A percentile compares a stretch with the other conserved stretches of the same genome.
Evolutionary conservation across 2,888 invertebrate genomes (phyloP).

Genomic region (Ophion slaviceki): DNA sequence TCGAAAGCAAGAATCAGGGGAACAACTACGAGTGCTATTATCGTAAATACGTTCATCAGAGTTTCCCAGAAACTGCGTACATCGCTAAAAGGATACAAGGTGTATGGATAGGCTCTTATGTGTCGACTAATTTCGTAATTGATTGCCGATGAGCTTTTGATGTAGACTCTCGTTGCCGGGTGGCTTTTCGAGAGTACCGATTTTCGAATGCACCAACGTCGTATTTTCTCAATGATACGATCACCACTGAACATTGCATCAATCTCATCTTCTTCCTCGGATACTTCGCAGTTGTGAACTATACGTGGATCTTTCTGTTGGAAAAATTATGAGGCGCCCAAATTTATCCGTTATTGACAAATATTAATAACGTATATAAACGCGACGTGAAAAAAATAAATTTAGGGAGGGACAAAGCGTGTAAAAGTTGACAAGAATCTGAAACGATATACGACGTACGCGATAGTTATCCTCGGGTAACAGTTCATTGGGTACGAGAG

Average conservation of each 20-base stretch:
- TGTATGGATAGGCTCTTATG: constrained; percentile 75
- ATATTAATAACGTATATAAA: background rate
- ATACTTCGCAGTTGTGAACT: constrained; percentile 71
- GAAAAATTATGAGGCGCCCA: background rate
- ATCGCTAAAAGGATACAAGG: constrained; percentile 83
- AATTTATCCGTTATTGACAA: background rate
- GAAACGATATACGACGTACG: constrained; percentile 51
- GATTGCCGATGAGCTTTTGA: constrained; percentile 80
- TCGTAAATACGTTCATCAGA: constrained; percentile 76
- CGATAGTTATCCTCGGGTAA: constrained; percentile 37
- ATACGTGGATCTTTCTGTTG: constrained; percentile 63
- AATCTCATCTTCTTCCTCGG: constrained; percentile 68
- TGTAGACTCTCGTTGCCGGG: constrained; percentile 72
- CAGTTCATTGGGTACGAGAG: constrained; percentile 69
- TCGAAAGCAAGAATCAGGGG: constrained; percentile 79
- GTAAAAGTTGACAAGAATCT: background rate
- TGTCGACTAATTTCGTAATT: constrained; percentile 81
- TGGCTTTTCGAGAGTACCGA: constrained; percentile 73
- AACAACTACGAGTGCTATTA: constrained; percentile 74
- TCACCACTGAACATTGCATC: constrained; percentile 61
- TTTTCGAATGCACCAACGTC: constrained; percentile 71
- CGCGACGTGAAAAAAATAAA: too few relatives aligned
- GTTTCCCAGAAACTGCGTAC: constrained; percentile 81
- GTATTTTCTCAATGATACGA: constrained; percentile 55
- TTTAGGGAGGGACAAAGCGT: too few relatives aligned